Conservation (phyloP, 1,140 invertebrate genomes). For the Sinella curviseta region DNA sequence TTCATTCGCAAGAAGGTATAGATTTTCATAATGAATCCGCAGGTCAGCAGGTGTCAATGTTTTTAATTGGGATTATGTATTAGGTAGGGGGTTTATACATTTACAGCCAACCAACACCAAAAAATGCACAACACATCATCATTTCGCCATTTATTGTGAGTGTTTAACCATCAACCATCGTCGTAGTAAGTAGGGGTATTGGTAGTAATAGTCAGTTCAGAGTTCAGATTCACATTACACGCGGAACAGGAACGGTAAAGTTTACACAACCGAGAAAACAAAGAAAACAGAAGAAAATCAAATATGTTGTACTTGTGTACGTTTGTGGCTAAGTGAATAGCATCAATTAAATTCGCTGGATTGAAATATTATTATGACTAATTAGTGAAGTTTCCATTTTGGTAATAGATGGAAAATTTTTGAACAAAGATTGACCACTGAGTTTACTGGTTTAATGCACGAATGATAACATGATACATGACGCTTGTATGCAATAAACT, state of each 20-base stretch:
- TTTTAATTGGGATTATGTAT: background rate
- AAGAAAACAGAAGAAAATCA: background rate
- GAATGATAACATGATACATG: no score
- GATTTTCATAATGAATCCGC: background rate
- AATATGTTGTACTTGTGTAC: background rate
- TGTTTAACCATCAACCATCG: no score
- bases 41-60: background rate
- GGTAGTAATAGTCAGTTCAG: no score
- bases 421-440: no score
- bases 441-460: no score
- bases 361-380: no score
- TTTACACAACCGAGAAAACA: background rate
- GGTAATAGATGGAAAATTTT: no score
- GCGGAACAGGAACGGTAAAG: background rate
- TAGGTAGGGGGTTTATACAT: no score
- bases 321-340: background rate
- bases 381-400: no score
- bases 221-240: background rate
- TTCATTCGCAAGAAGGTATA: background rate
- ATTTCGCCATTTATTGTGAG: background rate
- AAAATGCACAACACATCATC: background rate
- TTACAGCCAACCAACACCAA: background rate
- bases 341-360: no score
- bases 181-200: no score
- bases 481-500: no score